These are phyloP conservation scores for Rhadina sibilatrix DNA, from an alignment of 2,113 vertebrate genomes.

Conservation along the genomic window DNA sequence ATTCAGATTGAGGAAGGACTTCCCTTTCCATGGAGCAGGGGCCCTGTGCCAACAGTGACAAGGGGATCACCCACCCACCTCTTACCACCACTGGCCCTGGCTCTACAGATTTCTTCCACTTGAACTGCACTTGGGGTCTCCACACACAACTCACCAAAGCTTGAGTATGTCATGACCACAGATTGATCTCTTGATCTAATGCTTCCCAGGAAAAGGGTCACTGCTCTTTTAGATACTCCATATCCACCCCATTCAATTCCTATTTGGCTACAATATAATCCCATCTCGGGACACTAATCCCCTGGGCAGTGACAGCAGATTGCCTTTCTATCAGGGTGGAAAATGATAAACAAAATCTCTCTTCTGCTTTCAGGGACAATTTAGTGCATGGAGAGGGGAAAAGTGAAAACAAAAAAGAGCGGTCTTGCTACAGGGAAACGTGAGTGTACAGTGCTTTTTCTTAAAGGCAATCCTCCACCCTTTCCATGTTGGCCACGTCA, in stretches of 20 bases:
- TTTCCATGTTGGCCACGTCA: neutral
- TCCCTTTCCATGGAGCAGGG: neutral
- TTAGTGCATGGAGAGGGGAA: neutral
- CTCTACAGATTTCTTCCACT: neutral
- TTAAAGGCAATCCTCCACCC: neutral
- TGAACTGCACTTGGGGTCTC: neutral
- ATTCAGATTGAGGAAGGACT: neutral
- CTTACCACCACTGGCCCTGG: neutral
- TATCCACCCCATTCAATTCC: constrained; percentile 30
- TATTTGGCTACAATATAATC: constrained; percentile 63
- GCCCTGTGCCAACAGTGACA: neutral
- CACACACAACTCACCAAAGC: neutral
- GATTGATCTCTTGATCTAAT: neutral
- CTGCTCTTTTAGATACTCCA: constrained; percentile 28
- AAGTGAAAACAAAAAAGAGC: neutral
- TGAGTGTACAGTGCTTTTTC: neutral
- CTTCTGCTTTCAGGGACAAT: neutral
- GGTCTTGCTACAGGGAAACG: neutral
- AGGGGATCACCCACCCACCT: neutral
- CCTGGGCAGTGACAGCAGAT: constrained; percentile 45
- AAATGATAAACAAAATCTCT: constrained; percentile 35
- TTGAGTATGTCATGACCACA: neutral
- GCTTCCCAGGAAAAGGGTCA: constrained; percentile 16
- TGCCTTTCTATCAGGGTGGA: constrained; percentile 26
- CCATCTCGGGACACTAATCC: constrained; percentile 60